Evolutionary conservation across 2,113 vertebrate genomes (phyloP).

Genomic region (Syrmaticus mikado): DNA sequence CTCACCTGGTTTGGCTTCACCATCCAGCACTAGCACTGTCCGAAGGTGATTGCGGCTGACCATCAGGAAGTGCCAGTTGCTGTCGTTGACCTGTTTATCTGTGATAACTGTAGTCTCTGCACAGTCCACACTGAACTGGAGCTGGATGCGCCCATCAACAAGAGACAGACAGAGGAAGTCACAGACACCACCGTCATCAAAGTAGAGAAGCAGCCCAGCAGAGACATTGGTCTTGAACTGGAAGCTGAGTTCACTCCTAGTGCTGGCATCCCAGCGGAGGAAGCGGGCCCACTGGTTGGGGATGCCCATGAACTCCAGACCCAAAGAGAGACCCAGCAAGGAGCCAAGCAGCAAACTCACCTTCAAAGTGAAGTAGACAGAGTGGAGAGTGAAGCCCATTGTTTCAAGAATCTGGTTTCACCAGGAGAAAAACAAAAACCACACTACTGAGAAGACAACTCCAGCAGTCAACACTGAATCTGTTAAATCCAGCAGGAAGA

Average conservation of each 20-base stretch:
- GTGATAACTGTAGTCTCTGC: slow-evolving; percentile 87
- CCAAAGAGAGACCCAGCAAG: slow-evolving; percentile 83
- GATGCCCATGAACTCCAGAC: slow-evolving; percentile 93
- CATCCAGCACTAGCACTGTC: slow-evolving; percentile 89
- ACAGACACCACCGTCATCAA: slow-evolving; percentile 94
- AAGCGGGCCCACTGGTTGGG: slow-evolving; percentile 96
- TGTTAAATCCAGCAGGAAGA: slow-evolving; percentile 36
- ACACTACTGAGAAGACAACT: background rate
- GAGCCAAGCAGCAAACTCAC: slow-evolving; percentile 86
- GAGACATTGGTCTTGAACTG: slow-evolving; percentile 93
- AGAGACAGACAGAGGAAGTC: slow-evolving; percentile 92
- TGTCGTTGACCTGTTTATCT: slow-evolving; percentile 88
- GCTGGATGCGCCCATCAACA: slow-evolving; percentile 86
- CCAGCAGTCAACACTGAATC: slow-evolving; percentile 3
- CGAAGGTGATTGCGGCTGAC: slow-evolving; percentile 88
- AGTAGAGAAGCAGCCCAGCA: slow-evolving; percentile 91
- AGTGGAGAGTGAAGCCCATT: slow-evolving; percentile 82
- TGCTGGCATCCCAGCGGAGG: slow-evolving; percentile 96
- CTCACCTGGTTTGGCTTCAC: slow-evolving; percentile 84
- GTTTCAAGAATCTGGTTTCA: slow-evolving; percentile 63
- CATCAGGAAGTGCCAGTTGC: slow-evolving; percentile 93
- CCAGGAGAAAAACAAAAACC: slow-evolving; percentile 24
- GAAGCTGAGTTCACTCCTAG: slow-evolving; percentile 92
- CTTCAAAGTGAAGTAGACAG: slow-evolving; percentile 81
- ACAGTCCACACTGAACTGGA: slow-evolving; percentile 93